Percentiles rank a stretch among this genome's conserved stretches.
These are phyloP conservation scores for Drosophila miranda DNA, from an alignment of 1,140 invertebrate genomes.

Conservation along the genomic window DNA sequence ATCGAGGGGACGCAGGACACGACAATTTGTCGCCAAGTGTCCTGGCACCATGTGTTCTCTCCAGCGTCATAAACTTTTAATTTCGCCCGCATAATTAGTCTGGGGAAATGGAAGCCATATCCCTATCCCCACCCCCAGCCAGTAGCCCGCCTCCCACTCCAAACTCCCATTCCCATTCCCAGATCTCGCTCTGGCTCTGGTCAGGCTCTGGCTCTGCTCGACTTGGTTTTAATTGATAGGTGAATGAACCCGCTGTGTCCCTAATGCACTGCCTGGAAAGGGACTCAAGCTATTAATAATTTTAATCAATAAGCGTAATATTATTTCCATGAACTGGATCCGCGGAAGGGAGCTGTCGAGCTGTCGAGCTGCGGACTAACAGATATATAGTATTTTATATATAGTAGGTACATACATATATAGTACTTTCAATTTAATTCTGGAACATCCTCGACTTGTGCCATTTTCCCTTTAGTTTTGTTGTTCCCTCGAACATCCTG, in stretches of 20 bases:
- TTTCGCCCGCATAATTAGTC: slow-evolving; percentile 47
- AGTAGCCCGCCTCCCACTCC: neutral
- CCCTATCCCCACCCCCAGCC: neutral
- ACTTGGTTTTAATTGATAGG: slow-evolving; percentile 53
- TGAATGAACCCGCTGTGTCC: slow-evolving; percentile 55
- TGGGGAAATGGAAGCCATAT: slow-evolving; percentile 40
- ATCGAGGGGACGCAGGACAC: slow-evolving; percentile 31
- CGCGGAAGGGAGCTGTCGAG: neutral
- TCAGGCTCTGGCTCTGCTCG: neutral
- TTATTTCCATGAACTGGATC: slow-evolving; percentile 39
- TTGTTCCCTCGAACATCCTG: slow-evolving; percentile 28
- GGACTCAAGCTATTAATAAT: slow-evolving; percentile 54
- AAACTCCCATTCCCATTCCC: too few relatives aligned
- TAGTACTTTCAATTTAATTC: slow-evolving; percentile 4
- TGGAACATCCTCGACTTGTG: slow-evolving; percentile 37
- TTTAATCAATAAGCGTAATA: slow-evolving; percentile 54
- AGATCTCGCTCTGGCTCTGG: too few relatives aligned
- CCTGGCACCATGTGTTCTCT: slow-evolving; percentile 41
- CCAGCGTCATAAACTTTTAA: slow-evolving; percentile 47
- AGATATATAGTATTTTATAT: slow-evolving; percentile 37
- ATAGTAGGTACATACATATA: neutral
- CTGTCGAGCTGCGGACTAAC: neutral
- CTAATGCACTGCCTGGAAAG: slow-evolving; percentile 37
- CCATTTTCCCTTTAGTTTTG: slow-evolving; percentile 36
- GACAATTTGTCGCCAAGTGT: slow-evolving; percentile 46